Evolutionary conservation across 2,797 vertebrate genomes (phyloP).

Genomic region (Coilia nasus): DNA sequence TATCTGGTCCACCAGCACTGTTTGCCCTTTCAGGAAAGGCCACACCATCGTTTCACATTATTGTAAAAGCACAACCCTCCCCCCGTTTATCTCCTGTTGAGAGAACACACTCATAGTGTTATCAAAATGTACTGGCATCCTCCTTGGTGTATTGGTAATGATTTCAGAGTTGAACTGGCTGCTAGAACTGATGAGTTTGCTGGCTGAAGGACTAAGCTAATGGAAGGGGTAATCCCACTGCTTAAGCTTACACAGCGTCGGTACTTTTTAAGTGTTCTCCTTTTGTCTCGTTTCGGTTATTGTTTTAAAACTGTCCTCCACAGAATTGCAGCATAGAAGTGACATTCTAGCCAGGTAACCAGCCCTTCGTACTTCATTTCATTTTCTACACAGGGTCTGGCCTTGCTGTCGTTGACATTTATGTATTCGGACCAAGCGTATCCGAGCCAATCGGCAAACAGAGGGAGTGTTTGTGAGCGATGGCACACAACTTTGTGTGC

Average conservation of each 20-base stretch:
- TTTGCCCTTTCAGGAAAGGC: slow-evolving; percentile 24
- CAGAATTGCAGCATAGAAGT: not conserved
- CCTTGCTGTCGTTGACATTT: too few species aligned
- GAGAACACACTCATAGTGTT: not conserved
- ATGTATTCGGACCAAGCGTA: too few species aligned
- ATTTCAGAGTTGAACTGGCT: not conserved
- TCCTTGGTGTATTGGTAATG: not conserved
- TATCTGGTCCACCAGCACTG: not conserved
- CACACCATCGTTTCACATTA: slow-evolving; percentile 44
- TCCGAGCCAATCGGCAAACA: too few species aligned
- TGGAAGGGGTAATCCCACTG: not conserved
- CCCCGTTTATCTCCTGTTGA: not conserved
- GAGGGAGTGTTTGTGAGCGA: too few species aligned
- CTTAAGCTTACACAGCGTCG: not conserved
- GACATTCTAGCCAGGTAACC: not conserved
- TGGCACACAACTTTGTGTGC: too few species aligned
- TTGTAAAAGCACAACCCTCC: slow-evolving; percentile 46
- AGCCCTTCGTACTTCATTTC: too few species aligned
- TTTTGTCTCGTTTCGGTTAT: not conserved
- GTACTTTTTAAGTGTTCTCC: not conserved
- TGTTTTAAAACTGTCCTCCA: not conserved
- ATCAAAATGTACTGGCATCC: not conserved
- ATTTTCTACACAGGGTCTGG: too few species aligned
- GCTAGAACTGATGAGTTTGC: not conserved
- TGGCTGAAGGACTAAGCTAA: not conserved